Evolutionary conservation across 2,888 invertebrate genomes (phyloP).

Genomic region (Hemistola chrysoprasaria): DNA sequence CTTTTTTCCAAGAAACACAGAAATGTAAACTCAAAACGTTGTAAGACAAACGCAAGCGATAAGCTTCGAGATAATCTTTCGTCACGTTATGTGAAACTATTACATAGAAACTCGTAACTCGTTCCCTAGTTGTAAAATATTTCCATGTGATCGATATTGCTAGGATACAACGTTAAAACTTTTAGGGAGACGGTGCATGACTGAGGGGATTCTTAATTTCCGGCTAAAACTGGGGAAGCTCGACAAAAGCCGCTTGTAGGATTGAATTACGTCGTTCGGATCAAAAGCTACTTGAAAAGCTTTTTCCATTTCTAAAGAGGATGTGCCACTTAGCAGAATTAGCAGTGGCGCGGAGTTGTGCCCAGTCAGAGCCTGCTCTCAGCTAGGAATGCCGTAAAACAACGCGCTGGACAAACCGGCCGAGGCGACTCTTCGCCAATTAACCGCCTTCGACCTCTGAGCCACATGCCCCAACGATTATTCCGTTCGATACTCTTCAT

Average conservation of each 20-base stretch:
- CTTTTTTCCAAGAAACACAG: constrained; percentile 17
- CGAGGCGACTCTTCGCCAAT: constrained; percentile 70
- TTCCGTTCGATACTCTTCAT: constrained; percentile 54
- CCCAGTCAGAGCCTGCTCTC: constrained; percentile 37
- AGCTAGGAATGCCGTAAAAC: constrained; percentile 68
- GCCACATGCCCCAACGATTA: constrained; percentile 53
- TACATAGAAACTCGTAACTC: constrained; percentile 9
- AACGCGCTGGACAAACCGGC: constrained; percentile 68
- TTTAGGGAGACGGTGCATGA: constrained; percentile 47
- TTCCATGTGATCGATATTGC: constrained; percentile 64
- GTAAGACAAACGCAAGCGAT: constrained; percentile 20
- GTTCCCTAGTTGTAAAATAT: constrained; percentile 17
- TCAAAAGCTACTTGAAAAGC: constrained; percentile 17
- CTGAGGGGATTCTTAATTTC: constrained; percentile 69
- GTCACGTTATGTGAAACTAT: constrained; percentile 13
- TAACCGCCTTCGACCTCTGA: constrained; percentile 74
- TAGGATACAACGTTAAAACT: constrained; percentile 65
- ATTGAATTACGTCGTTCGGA: constrained; percentile 23
- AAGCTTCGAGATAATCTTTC: constrained; percentile 21
- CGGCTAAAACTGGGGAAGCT: constrained; percentile 62
- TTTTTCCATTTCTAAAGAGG: constrained; percentile 23
- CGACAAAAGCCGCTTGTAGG: constrained; percentile 34
- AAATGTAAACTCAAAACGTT: background rate
- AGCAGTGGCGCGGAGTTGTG: constrained; percentile 34
- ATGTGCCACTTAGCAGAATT: constrained; percentile 39